Percentiles rank a stretch among this genome's conserved stretches.
Conservation (phyloP, 37 sponge, comb jelly and placozoan species). For the Theonella swinhoei region DNA sequence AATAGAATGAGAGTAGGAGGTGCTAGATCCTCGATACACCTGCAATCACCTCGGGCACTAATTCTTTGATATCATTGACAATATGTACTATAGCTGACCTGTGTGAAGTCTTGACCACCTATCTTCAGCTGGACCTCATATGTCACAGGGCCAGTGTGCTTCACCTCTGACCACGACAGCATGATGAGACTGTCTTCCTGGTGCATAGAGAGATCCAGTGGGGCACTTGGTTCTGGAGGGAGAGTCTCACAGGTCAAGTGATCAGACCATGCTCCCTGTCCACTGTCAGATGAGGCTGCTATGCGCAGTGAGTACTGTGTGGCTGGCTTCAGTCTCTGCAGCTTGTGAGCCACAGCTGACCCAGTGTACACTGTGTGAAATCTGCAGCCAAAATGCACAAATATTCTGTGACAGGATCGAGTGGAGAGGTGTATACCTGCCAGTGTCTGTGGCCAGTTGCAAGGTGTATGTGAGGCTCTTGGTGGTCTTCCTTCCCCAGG, state of each 20-base stretch:
- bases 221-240: constrained; percentile 48
- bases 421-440: neutral
- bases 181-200: constrained; percentile 6
- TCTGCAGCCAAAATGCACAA: constrained; percentile 15
- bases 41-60: neutral
- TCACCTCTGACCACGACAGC: constrained; percentile 35
- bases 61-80: no score
- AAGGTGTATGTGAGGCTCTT: constrained; percentile 28
- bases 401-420: neutral
- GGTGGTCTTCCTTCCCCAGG: constrained; percentile 60
- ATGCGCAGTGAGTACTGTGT: constrained; percentile 55
- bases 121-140: constrained; percentile 48
- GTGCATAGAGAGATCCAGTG: constrained; percentile 74
- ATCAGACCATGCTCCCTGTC: constrained; percentile 67
- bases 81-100: no score
- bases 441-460: constrained; percentile 21
- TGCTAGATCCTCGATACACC: constrained; percentile 10
- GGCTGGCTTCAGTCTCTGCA: constrained; percentile 43
- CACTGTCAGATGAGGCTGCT: constrained; percentile 58
- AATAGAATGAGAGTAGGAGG: constrained; percentile 3
- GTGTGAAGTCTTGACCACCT: constrained; percentile 30
- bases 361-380: constrained; percentile 59
- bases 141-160: neutral
- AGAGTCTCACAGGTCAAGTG: constrained; percentile 47
- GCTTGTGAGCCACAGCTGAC: constrained; percentile 19